phyloP scores from a whole-genome alignment of 2,113 vertebrate genomes.

The Oophaga pumilio region DNA sequence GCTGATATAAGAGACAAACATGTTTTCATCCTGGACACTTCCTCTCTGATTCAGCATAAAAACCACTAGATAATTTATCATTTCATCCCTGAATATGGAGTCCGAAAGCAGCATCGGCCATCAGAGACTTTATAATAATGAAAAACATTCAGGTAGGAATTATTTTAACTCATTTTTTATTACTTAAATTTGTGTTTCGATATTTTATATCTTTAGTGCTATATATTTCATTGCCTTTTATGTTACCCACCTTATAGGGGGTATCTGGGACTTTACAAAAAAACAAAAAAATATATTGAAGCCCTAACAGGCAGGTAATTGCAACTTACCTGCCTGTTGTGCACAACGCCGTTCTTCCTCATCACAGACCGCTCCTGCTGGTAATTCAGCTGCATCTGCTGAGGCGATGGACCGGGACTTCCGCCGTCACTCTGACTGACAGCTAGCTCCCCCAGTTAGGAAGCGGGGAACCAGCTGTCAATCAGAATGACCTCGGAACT shows the following conservation, averaged over 20 bases:
- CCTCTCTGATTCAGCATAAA: conserved; percentile 32
- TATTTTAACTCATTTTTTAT: background rate
- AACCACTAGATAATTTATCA: background rate
- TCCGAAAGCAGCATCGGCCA: background rate
- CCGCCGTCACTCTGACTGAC: too few species aligned
- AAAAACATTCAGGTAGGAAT: background rate
- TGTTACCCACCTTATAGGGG: background rate
- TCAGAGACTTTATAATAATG: background rate
- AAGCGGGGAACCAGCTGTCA: too few species aligned
- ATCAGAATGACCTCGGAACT: too few species aligned
- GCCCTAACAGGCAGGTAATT: too few species aligned
- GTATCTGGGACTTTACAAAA: background rate
- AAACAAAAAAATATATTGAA: too few species aligned
- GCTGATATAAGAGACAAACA: conserved; percentile 7
- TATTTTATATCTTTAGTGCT: background rate
- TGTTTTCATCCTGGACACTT: conserved; percentile 14
- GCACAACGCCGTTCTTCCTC: too few species aligned
- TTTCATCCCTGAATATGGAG: conserved; percentile 13
- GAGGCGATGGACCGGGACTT: too few species aligned
- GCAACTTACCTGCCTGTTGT: too few species aligned
- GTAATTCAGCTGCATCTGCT: too few species aligned
- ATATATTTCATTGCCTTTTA: background rate
- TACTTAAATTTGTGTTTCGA: background rate
- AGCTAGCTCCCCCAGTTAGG: too few species aligned
- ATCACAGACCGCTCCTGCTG: too few species aligned